Evolutionary conservation across 2,888 invertebrate genomes (phyloP), one percentile per base, ranked within the genome.

Genomic region (Cryptocephalus moraei): DNA sequence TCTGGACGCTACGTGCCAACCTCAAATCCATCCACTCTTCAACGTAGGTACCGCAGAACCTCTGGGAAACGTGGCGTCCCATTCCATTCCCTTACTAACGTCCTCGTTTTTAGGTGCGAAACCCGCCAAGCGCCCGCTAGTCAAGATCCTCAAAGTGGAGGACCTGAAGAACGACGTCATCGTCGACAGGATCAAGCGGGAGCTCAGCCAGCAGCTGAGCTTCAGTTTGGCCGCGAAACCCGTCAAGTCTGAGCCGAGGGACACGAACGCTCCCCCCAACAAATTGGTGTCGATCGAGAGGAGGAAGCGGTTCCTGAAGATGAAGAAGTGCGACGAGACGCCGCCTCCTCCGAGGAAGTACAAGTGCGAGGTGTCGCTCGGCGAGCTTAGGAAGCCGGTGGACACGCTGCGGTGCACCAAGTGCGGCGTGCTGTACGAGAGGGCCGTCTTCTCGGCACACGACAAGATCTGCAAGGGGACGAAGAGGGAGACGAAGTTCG

Each of bases 321-420:
- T 68, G 67, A 61, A 56, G 9, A 54, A 59, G 1, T 50, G 56
- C 6, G 62, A 66, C 47, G 12, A 65, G 9, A 53, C 52, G 2
- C 53, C 57, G 8, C 46, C 48, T 32, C 39, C 41, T 11, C 58
- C 56, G 43, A 61, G 57, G 46, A 51, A 48, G 42, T 53, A 46
- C 22, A 49, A 47, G n/a, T 64, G 64, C 33, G 62, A 63, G 36
- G 54, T 52, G 41, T 56, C 59, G 33, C 49, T 62, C 9, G 53
- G 47, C 3, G 54, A 61, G 9, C 46, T 66, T 11, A 60, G 58
- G 13, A 56, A 56, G 33, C 65, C 65, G 0, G 60, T 60, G 13
- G 69, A 69, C 48, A 66, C 65, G 6, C 49, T 68, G 8, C 54
- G 67, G 47, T 70, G 70, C 48, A 46, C 57, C 1, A 51, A 55